Conservation (phyloP, 2,888 invertebrate genomes). For the Lobophora halterata region DNA sequence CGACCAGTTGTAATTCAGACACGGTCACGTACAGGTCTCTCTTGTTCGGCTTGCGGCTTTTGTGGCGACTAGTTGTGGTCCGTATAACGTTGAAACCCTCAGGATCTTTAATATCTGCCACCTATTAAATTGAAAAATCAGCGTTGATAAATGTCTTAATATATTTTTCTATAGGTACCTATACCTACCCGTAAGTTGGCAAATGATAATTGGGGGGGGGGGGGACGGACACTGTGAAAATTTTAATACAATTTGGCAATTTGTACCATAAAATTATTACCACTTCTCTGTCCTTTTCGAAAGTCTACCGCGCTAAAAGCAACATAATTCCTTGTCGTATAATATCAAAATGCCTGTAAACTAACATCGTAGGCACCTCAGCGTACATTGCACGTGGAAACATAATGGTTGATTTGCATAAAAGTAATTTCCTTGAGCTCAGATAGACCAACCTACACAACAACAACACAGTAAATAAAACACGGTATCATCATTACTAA, state of each 20-base stretch:
- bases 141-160: too few species aligned
- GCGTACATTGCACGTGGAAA: slow-evolving; percentile 37
- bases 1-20: slow-evolving; percentile 85
- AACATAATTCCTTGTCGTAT: slow-evolving; percentile 6
- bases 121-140: slow-evolving; percentile 39
- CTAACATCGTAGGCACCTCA: slow-evolving; percentile 12
- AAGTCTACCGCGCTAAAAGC: too few species aligned
- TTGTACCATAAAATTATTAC: too few species aligned
- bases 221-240: too few species aligned
- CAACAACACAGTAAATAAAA: slow-evolving; percentile 30
- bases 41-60: slow-evolving; percentile 70
- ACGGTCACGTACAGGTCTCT: slow-evolving; percentile 86
- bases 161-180: too few species aligned
- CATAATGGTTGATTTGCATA: slow-evolving; percentile 58
- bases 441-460: slow-evolving; percentile 32
- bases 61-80: slow-evolving; percentile 58
- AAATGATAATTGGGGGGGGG: too few species aligned
- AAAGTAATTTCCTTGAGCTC: slow-evolving; percentile 58
- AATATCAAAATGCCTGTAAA: slow-evolving; percentile 16
- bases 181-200: too few species aligned
- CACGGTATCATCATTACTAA: slow-evolving; percentile 25
- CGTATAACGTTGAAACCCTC: slow-evolving; percentile 53
- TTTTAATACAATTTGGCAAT: too few species aligned
- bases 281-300: too few species aligned
- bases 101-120: slow-evolving; percentile 44